These are phyloP conservation scores for Scolanthus callimorphus DNA, from an alignment of 92 coral and sea anemone genomes.

Conservation along the genomic window DNA sequence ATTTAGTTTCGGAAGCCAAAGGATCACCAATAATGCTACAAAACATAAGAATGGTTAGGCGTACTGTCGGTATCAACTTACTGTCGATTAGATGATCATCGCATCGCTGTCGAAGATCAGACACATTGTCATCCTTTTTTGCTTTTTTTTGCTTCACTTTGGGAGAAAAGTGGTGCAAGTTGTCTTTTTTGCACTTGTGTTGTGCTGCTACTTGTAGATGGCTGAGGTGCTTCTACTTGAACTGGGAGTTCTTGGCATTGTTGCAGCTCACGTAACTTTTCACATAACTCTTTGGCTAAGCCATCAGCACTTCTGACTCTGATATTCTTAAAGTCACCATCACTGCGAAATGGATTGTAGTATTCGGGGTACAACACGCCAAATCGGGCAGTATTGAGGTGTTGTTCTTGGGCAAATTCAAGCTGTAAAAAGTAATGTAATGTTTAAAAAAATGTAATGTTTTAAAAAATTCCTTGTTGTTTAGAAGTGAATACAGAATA, in stretches of 20 bases:
- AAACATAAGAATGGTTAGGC: too few species aligned
- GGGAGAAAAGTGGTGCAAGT: not conserved
- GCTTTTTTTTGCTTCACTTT: not conserved
- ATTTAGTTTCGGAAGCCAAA: too few species aligned
- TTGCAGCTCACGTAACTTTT: not conserved
- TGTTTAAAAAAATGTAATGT: too few species aligned
- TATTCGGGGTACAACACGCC: not conserved
- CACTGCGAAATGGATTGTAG: not conserved
- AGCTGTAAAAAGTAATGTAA: not conserved
- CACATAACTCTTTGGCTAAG: not conserved
- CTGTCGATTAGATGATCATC: not conserved
- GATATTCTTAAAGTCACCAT: not conserved
- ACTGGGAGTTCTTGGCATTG: not conserved
- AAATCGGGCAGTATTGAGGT: not conserved
- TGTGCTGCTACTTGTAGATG: not conserved
- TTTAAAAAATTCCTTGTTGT: too few species aligned
- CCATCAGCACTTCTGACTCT: not conserved
- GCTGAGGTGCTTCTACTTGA: not conserved
- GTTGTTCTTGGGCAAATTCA: not conserved
- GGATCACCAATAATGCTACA: too few species aligned
- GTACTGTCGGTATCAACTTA: too few species aligned
- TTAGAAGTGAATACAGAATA: too few species aligned
- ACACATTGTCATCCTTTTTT: not conserved
- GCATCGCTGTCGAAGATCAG: not conserved
- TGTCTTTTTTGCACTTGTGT: conserved; percentile 1